phyloP scores from a whole-genome alignment of 2,888 invertebrate genomes.

The Athripsodes cinereus region DNA sequence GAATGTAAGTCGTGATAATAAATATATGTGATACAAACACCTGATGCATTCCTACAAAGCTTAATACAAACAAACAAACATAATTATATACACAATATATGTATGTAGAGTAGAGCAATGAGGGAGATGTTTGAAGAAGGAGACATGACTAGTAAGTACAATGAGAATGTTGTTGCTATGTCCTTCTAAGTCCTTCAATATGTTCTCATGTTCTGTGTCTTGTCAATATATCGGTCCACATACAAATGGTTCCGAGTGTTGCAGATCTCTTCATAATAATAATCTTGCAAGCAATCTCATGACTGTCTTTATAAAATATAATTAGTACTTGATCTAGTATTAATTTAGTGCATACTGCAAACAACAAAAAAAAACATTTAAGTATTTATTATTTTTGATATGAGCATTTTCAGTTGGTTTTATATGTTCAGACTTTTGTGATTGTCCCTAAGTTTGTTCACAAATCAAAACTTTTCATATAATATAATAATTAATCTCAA shows the following conservation, averaged over 20 bases:
- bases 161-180: constrained; percentile 20
- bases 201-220: too few species aligned
- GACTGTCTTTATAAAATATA: too few species aligned
- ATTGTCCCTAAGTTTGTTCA: constrained; percentile 11
- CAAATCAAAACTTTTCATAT: neutral
- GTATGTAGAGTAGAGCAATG: too few species aligned
- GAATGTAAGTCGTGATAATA: too few species aligned
- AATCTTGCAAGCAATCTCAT: too few species aligned
- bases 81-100: too few species aligned
- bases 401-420: neutral
- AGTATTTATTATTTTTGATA: neutral
- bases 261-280: too few species aligned
- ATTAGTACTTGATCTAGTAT: constrained; percentile 23
- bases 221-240: constrained; percentile 18
- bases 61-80: too few species aligned
- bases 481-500: too few species aligned
- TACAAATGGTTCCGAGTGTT: constrained; percentile 24
- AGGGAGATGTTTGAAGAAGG: too few species aligned
- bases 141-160: neutral
- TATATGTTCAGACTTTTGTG: constrained; percentile 13
- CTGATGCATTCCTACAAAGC: too few species aligned
- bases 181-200: neutral
- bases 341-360: constrained; percentile 10
- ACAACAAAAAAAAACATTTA: neutral
- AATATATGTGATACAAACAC: too few species aligned